Base-by-base conservation (phyloP, 2,888 invertebrate species). In the Harmothoe impar region DNA sequence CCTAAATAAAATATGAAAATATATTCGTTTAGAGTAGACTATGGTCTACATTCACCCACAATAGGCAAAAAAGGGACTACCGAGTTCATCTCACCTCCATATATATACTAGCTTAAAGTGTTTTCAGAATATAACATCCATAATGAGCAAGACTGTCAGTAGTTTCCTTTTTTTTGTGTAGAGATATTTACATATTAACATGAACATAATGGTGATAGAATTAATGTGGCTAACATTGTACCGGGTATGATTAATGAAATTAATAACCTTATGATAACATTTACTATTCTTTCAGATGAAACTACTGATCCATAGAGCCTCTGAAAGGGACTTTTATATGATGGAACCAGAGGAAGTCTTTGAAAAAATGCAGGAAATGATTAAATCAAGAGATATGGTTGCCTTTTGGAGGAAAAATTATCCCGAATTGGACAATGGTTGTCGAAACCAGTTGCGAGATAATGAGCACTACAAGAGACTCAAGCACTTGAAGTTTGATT, bases 301-400 rank as follows among this genome's bases (percentile, higher is more conserved):
- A 17, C 0, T 77, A 31, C 31, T 77, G 29, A 77, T 15, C 17
- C 77, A 77, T 31, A 77, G 10, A 20, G 17, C 77, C 0, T 0
- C 25, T 20, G 17, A 31, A 31, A 25, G 29, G 31, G 77, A 77
- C 31, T 77, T 77, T 25, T 77, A 29, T 29, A 25, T 31, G 77
- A 31, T 77, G 25, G 3, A 10, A 17, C n/a, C 20, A n/a, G 25
- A n/a, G 31, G 77, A 77, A 31, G 5, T 31, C 5, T n/a, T 29
- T 3, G 7, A n/a, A n/a, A 31, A 5, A 77, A 29, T 25, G 31
- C 17, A 81, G 35, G 17, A n/a, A 17, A 81, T 81, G 35, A 23
- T 91, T 23, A 89, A 77, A 23, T 10, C 10, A 35, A 15, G 35
- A 23, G 43, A 81, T n/a, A 81, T 20, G 33, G n/a, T 81, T 0